Base-by-base conservation (phyloP, 2,113 vertebrate genomes). In the Sebastes fasciatus region DNA sequence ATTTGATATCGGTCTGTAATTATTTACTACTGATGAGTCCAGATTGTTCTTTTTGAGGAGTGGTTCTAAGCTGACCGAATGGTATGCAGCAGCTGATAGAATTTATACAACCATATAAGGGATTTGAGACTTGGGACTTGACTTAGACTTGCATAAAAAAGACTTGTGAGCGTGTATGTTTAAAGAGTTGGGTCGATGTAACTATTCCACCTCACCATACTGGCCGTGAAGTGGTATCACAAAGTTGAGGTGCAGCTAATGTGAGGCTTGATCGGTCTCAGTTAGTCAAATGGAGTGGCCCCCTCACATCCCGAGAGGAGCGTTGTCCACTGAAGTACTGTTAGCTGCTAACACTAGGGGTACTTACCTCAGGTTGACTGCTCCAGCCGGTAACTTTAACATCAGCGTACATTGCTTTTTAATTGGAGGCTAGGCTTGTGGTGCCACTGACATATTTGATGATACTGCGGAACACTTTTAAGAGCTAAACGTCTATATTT, bases 211-310 rank as follows among this genome's bases (percentile, higher is more conserved):
- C 45, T 78, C 45, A 3, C 21, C 48, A 11, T 49, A 12, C 23
- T 57, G 51, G 49, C 19, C 21, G 1, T 64, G 34, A 52, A 63
- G 26, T 6, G 4, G 4, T 74, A 10, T 14, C 40, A 45, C 43
- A 21, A 14, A 81, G 26, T 58, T 14, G 57, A 69, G 43, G 43
- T 17, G 51, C 64, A 68, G 48, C 19, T 52, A 11, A 74, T 13
- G 40, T 23, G 34, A 16, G 68, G 21, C 54, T 62, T 42, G 40
- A 60, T 71, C 52, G 75, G 52, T 79, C 19, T 62, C 19, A 68
- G 49, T 64, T 43, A 68, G n/a, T 76, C 40, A 6, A 60, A 62
- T n/a, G 5, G 14, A 80, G 67, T 9, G n/a, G 2, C 19, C 60
- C n/a, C 52, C 6, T 75, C 58, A 42, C 65, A 52, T 21, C n/a